These are phyloP conservation scores for Arge pagana DNA, from an alignment of 2,888 invertebrate genomes.

Conservation along the genomic window DNA sequence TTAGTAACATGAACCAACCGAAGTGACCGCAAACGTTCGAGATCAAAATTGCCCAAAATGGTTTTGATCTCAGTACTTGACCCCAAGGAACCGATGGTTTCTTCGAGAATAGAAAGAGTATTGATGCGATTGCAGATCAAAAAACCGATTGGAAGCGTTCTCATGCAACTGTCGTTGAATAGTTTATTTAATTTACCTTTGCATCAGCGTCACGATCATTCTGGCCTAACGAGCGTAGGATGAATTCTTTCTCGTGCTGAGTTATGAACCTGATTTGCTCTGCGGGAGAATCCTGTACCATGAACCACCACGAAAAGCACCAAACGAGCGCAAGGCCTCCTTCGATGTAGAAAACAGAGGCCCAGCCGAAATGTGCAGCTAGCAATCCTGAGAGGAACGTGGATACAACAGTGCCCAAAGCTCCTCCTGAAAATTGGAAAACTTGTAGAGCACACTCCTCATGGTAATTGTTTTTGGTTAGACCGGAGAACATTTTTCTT, in stretches of 20 bases:
- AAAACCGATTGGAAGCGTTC: constrained; percentile 14
- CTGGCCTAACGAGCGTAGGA: constrained; percentile 62
- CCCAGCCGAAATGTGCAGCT: constrained; percentile 65
- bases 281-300: constrained; percentile 68
- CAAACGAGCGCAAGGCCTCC: constrained; percentile 70
- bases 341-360: constrained; percentile 82
- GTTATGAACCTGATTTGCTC: constrained; percentile 69
- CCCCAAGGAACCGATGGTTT: constrained; percentile 72
- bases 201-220: too few species aligned
- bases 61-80: constrained; percentile 66
- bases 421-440: constrained; percentile 64
- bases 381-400: constrained; percentile 74
- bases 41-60: constrained; percentile 73
- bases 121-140: too few species aligned
- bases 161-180: constrained; percentile 13
- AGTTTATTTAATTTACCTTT: too few species aligned
- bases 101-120: too few species aligned
- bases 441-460: too few species aligned
- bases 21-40: constrained; percentile 76
- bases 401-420: constrained; percentile 80
- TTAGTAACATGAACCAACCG: constrained; percentile 81
- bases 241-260: constrained; percentile 66
- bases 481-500: too few species aligned
- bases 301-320: constrained; percentile 69
- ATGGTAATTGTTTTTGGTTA: too few species aligned